Percentiles rank a stretch among this genome's conserved stretches.
phyloP scores from a whole-genome alignment of 37 sponge, comb jelly and placozoan species.

The Hormiphora californensis region DNA sequence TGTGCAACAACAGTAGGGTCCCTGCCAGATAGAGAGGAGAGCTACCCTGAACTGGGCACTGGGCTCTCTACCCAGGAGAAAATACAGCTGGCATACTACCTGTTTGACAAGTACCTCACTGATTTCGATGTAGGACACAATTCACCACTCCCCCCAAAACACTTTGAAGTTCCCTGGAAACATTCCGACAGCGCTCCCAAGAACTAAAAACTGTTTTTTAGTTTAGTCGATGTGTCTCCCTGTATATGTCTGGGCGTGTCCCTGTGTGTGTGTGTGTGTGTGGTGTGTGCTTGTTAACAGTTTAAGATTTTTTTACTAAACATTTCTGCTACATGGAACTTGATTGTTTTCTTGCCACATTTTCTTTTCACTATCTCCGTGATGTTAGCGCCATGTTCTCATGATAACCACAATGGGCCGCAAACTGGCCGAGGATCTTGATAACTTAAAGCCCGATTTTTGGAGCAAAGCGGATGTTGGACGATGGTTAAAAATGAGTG shows the following conservation, averaged over 20 bases:
- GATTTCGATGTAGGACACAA: slow-evolving; percentile 48
- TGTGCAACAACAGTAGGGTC: neutral
- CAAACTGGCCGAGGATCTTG: neutral
- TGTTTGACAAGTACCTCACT: slow-evolving; percentile 8
- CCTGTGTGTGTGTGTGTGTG: too few species aligned
- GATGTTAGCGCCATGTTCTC: neutral
- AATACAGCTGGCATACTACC: neutral
- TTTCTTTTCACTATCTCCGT: too few species aligned
- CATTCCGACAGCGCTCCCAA: neutral
- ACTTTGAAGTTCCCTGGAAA: slow-evolving; percentile 15
- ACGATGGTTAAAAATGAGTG: slow-evolving; percentile 14
- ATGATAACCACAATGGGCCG: neutral
- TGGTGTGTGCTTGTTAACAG: too few species aligned
- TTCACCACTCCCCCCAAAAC: neutral
- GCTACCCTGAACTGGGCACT: neutral
- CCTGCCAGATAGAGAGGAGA: neutral
- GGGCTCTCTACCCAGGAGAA: neutral
- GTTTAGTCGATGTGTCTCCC: too few species aligned
- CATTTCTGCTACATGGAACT: too few species aligned
- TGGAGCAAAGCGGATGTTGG: slow-evolving; percentile 44
- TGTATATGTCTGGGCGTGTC: too few species aligned
- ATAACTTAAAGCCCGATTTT: slow-evolving; percentile 23
- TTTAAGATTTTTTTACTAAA: too few species aligned
- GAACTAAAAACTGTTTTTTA: too few species aligned
- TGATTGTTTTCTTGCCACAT: too few species aligned